Conservation (phyloP, 2,888 invertebrate species). For the Thecophora atra region DNA sequence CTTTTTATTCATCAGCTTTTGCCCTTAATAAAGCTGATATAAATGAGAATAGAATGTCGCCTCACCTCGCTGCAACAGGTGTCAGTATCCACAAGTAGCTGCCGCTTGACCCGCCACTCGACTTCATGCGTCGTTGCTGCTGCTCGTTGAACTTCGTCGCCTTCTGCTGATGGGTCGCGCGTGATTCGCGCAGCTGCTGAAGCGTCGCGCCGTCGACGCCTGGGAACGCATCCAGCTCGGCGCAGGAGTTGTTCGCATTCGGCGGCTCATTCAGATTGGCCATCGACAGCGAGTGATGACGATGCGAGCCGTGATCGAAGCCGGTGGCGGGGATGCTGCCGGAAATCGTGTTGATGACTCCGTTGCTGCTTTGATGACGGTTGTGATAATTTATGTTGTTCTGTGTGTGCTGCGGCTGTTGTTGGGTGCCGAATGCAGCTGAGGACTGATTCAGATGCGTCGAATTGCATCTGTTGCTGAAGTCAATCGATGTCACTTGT, state of each 20-base stretch:
- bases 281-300: not conserved
- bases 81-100: slow-evolving; percentile 65
- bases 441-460: slow-evolving; percentile 13
- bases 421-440: slow-evolving; percentile 39
- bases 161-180: slow-evolving; percentile 17
- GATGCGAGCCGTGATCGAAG: slow-evolving; percentile 11
- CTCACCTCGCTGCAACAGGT: slow-evolving; percentile 66
- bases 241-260: slow-evolving; percentile 55
- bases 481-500: slow-evolving; percentile 24
- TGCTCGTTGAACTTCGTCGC: slow-evolving; percentile 37
- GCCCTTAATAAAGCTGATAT: slow-evolving; percentile 42
- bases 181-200: slow-evolving; percentile 20
- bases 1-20: slow-evolving; percentile 23
- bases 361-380: slow-evolving; percentile 36
- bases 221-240: slow-evolving; percentile 46
- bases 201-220: slow-evolving; percentile 34
- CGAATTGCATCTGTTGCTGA: too few species aligned
- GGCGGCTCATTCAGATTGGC: too few species aligned
- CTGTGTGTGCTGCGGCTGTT: slow-evolving; percentile 33
- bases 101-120: slow-evolving; percentile 44
- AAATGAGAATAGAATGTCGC: not conserved
- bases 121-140: slow-evolving; percentile 34
- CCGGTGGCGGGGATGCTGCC: slow-evolving; percentile 59
- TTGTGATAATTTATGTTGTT: not conserved
- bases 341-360: slow-evolving; percentile 61